A percentile compares a stretch with the other conserved stretches of the same genome.
phyloP scores from a whole-genome alignment of 2,113 vertebrate genomes.

The Lasiurus borealis region DNA sequence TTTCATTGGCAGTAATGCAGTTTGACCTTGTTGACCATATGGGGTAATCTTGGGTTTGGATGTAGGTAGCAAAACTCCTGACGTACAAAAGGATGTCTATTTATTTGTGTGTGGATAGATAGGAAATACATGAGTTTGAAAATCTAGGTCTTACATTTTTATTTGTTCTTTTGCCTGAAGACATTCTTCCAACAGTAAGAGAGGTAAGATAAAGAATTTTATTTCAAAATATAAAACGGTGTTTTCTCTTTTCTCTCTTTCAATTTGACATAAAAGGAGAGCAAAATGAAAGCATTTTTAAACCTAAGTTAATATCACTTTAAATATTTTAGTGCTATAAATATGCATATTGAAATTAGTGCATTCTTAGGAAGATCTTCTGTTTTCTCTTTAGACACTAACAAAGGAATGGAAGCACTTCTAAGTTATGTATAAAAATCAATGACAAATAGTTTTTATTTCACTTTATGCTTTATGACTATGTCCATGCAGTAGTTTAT shows the following conservation, averaged over 20 bases:
- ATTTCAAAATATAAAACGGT: conserved; percentile 59
- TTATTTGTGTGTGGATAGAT: not conserved
- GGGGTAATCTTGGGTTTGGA: conserved; percentile 18
- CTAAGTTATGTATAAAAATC: conserved; percentile 55
- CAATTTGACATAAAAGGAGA: conserved; percentile 43
- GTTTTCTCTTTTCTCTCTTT: conserved; percentile 44
- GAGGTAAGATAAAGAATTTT: conserved; percentile 55
- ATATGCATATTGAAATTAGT: conserved; percentile 31
- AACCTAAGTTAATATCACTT: conserved; percentile 41
- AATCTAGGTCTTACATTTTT: conserved; percentile 21
- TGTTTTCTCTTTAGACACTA: conserved; percentile 58
- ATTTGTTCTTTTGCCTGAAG: conserved; percentile 4
- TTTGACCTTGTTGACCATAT: conserved; percentile 78
- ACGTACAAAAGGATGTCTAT: not conserved
- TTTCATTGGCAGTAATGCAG: conserved; percentile 61
- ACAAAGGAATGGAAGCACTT: conserved; percentile 36
- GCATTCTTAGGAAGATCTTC: conserved; percentile 16
- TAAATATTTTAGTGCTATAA: conserved; percentile 52
- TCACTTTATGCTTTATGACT: conserved; percentile 29
- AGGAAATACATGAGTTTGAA: not conserved
- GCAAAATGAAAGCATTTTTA: conserved; percentile 32
- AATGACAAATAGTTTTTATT: conserved; percentile 53
- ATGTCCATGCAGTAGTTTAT: not conserved
- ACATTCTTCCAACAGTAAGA: conserved; percentile 38
- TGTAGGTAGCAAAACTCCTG: not conserved